Conservation (phyloP, 2,888 invertebrate genomes). For the Cheilosia scutellata region DNA sequence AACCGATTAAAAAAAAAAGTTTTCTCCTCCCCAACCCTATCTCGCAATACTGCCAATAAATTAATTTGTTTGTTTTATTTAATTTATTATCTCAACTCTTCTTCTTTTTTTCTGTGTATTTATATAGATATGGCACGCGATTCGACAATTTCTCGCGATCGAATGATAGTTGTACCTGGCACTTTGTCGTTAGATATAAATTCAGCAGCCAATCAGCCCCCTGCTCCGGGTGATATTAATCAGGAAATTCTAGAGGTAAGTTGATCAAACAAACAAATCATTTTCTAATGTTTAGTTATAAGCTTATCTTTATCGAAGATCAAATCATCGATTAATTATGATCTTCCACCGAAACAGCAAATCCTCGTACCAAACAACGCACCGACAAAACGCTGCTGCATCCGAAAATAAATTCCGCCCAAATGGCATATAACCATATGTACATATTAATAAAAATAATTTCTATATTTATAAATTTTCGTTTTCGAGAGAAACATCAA, state of each 20-base stretch:
- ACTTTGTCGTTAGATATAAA: slow-evolving; percentile 82
- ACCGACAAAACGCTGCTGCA: slow-evolving; percentile 20
- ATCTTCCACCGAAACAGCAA: slow-evolving; percentile 38
- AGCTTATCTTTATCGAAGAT: slow-evolving; percentile 27
- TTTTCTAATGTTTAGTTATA: background rate
- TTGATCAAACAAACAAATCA: slow-evolving; percentile 19
- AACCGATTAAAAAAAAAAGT: background rate
- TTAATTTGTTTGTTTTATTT: slow-evolving; percentile 18
- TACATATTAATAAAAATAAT: slow-evolving; percentile 53
- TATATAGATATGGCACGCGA: slow-evolving; percentile 84
- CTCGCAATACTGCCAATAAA: background rate
- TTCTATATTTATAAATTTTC: slow-evolving; percentile 59
- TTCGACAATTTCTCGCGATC: slow-evolving; percentile 82
- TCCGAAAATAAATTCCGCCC: slow-evolving; percentile 58
- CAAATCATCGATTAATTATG: slow-evolving; percentile 26
- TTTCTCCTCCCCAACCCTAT: background rate
- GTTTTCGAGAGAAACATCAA: slow-evolving; percentile 47
- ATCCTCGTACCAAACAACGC: slow-evolving; percentile 23
- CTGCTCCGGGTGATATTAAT: slow-evolving; percentile 81
- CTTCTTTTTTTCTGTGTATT: slow-evolving; percentile 45
- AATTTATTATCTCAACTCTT: slow-evolving; percentile 17
- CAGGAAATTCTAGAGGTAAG: slow-evolving; percentile 84
- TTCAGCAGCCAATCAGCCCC: slow-evolving; percentile 79
- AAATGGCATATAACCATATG: slow-evolving; percentile 58
- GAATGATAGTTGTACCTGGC: slow-evolving; percentile 82